Conservation (phyloP, 2,888 invertebrate species). For the Latheticus oryzae region DNA sequence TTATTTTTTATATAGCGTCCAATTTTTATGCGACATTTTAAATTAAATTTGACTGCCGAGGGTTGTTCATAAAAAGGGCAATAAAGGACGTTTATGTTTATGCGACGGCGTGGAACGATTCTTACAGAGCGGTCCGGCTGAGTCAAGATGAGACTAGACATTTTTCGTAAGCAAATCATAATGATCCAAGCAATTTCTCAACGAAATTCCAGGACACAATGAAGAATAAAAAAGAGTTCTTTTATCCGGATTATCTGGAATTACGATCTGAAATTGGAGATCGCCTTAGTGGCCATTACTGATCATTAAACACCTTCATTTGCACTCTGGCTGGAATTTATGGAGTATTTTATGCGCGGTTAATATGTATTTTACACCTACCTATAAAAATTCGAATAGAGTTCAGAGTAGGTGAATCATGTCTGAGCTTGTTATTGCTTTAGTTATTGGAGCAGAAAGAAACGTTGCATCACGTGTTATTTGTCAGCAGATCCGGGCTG, state of each 20-base stretch:
- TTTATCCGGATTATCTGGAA: slow-evolving; percentile 4
- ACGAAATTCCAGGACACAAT: slow-evolving; percentile 8
- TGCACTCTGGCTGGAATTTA: slow-evolving; percentile 30
- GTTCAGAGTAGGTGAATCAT: slow-evolving; percentile 32
- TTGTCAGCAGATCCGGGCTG: too few relatives aligned
- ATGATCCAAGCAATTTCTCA: slow-evolving; percentile 10
- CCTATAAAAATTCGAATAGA: slow-evolving; percentile 30
- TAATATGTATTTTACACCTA: slow-evolving; percentile 32
- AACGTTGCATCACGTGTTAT: too few relatives aligned
- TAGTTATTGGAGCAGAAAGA: slow-evolving; percentile 26
- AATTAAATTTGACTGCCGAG: slow-evolving; percentile 62
- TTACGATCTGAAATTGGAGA: slow-evolving; percentile 12
- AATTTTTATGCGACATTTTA: slow-evolving; percentile 61
- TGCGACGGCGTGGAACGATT: slow-evolving; percentile 57
- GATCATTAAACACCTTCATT: slow-evolving; percentile 31
- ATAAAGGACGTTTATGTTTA: slow-evolving; percentile 61
- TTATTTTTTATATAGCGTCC: slow-evolving; percentile 52
- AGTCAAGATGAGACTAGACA: slow-evolving; percentile 19
- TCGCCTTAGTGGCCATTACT: slow-evolving; percentile 15
- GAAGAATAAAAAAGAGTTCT: too few relatives aligned
- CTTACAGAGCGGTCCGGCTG: slow-evolving; percentile 34
- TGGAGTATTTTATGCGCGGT: slow-evolving; percentile 25
- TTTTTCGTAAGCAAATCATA: slow-evolving; percentile 20
- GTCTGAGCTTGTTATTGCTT: slow-evolving; percentile 31
- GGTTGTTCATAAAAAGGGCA: slow-evolving; percentile 60